phyloP scores from a whole-genome alignment of 2,113 vertebrate genomes.

The Paraplagusia blochii region DNA sequence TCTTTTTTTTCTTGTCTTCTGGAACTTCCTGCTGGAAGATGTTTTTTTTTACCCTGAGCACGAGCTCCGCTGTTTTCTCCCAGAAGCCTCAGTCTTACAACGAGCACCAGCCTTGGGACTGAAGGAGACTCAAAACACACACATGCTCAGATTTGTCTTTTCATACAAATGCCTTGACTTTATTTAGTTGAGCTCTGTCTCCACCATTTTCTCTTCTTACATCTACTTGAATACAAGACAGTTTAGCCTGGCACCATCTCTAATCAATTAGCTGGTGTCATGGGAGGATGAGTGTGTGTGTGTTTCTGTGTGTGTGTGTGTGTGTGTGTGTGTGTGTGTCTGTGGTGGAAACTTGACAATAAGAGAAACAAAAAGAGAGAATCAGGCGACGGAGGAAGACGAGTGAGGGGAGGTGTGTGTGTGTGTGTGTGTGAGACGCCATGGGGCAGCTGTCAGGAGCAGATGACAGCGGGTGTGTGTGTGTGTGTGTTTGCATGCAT shows the following conservation, averaged over 20 bases:
- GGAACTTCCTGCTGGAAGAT: constrained; percentile 17
- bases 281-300: constrained; percentile 65
- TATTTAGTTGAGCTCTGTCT: constrained; percentile 47
- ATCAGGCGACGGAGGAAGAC: constrained; percentile 30
- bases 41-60: constrained; percentile 18
- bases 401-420: constrained; percentile 22
- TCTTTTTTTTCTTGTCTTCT: constrained; percentile 8
- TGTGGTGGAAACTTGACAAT: constrained; percentile 70
- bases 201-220: constrained; percentile 40
- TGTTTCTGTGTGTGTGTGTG: constrained; percentile 14
- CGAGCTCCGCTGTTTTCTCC: constrained; percentile 17
- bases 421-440: constrained; percentile 36
- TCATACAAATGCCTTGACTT: constrained; percentile 42
- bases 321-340: constrained; percentile 43
- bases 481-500: constrained; percentile 27
- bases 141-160: constrained; percentile 16
- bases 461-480: constrained; percentile 63
- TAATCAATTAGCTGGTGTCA: constrained; percentile 78
- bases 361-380: constrained; percentile 74
- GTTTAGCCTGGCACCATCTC: constrained; percentile 63
- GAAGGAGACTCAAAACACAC: constrained; percentile 6
- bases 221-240: constrained; percentile 64
- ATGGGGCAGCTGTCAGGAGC: constrained; percentile 72
- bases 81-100: constrained; percentile 8
- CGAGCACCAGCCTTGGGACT: constrained; percentile 24